These are phyloP conservation scores for Leucozona laternaria DNA, from an alignment of 2,888 invertebrate genomes.

Conservation along the genomic window DNA sequence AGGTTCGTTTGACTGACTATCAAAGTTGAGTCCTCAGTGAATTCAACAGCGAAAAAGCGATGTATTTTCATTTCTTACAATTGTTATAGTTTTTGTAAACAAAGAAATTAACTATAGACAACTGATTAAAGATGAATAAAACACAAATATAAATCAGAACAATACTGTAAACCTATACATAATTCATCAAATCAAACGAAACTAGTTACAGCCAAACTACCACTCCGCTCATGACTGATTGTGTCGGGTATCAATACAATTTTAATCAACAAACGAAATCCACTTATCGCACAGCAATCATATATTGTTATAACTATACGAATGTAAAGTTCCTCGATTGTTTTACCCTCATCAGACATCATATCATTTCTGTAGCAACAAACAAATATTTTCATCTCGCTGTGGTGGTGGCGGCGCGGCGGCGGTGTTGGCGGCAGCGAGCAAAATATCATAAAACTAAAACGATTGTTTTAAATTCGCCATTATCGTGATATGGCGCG, in stretches of 20 bases:
- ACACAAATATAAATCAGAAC: slow-evolving; percentile 30
- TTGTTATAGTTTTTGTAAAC: background rate
- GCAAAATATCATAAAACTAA: slow-evolving; percentile 41
- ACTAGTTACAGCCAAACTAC: slow-evolving; percentile 34
- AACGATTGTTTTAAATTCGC: slow-evolving; percentile 43
- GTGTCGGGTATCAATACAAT: slow-evolving; percentile 44
- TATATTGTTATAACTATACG: background rate
- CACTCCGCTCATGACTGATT: slow-evolving; percentile 34
- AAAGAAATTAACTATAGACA: background rate
- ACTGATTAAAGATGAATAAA: slow-evolving; percentile 12
- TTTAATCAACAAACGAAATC: slow-evolving; percentile 23
- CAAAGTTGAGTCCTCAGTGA: no score
- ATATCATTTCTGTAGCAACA: slow-evolving; percentile 9
- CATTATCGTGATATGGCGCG: slow-evolving; percentile 28
- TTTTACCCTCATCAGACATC: slow-evolving; percentile 1
- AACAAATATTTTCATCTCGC: background rate
- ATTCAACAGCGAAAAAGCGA: no score
- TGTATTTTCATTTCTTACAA: no score
- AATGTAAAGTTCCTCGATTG: slow-evolving; percentile 6
- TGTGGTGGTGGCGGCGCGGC: background rate
- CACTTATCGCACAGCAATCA: slow-evolving; percentile 30
- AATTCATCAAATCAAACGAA: slow-evolving; percentile 14
- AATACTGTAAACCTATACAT: slow-evolving; percentile 27
- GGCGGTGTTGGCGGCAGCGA: background rate
- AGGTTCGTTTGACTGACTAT: no score